phyloP scores from a whole-genome alignment of 2,113 vertebrate genomes.

The Scopus umbretta region DNA sequence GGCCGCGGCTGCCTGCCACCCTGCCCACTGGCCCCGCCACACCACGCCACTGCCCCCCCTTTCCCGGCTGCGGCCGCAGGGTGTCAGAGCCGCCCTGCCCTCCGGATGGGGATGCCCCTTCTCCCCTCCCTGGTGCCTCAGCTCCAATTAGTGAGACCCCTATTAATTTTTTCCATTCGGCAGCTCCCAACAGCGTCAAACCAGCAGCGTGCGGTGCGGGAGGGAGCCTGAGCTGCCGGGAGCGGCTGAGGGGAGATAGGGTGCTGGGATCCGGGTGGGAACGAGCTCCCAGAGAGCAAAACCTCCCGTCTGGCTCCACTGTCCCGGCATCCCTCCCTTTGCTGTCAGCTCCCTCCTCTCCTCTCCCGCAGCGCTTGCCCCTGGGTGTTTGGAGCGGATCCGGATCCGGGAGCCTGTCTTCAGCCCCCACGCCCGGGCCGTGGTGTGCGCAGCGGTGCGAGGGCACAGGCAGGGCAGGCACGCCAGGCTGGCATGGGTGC shows the following conservation, averaged over 20 bases:
- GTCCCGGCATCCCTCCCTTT: neutral
- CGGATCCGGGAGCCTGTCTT: rapidly evolving
- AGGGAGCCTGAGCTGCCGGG: neutral
- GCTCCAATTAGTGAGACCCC: neutral
- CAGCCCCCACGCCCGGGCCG: neutral
- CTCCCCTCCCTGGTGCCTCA: neutral
- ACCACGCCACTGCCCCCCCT: rapidly evolving
- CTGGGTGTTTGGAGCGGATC: rapidly evolving
- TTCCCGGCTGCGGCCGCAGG: rapidly evolving
- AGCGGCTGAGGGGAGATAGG: neutral
- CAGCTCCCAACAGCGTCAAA: neutral
- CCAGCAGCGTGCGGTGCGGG: rapidly evolving
- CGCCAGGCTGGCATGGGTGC: rapidly evolving
- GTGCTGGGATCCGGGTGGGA: neutral
- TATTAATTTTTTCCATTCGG: neutral
- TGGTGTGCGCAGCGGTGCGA: rapidly evolving
- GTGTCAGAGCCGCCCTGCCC: neutral
- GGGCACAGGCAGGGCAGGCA: neutral
- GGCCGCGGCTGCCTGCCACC: too few relatives aligned
- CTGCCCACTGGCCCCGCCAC: neutral
- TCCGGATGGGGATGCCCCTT: rapidly evolving
- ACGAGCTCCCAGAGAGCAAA: neutral
- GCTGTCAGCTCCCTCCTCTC: neutral
- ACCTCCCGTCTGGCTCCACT: neutral
- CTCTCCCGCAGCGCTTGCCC: rapidly evolving